Base-by-base conservation (phyloP, 2,888 invertebrate genomes). In the Baccha elongata region DNA sequence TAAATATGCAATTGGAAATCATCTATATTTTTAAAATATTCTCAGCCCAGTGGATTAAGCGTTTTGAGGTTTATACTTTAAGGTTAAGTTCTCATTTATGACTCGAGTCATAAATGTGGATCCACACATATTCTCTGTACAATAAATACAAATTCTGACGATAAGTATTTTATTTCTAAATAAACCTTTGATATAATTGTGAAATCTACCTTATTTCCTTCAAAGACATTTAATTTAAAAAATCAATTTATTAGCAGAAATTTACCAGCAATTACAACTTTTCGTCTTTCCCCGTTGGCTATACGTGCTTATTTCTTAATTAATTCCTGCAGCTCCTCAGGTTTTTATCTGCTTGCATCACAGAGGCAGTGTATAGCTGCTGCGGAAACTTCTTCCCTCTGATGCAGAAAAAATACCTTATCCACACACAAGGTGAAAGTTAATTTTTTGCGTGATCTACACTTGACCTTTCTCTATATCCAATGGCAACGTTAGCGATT, bases 371-470 rank as follows among this genome's bases (percentile, higher is more conserved):
- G n/a, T n/a, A n/a, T n/a, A n/a, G n/a, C n/a, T n/a, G n/a, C n/a
- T n/a, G n/a, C n/a, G n/a, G 40, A 32, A 3, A 0, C 2, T n/a
- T 17, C 29, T 44, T 44, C 44, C 19, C 29, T n/a, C n/a, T n/a
- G n/a, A n/a, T 19, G 29, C 13, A 44, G 2, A n/a, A n/a, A 17
- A n/a, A 42, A 29, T 11, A 7, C 15, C 21, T 15, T 44, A 5
- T 44, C 19, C 21, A 11, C 37, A 68, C 35, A 62, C 46, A 68
- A 60, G 46, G 19, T 7, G 29, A 62, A 50, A 55, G 26, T 40
- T 55, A 58, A 69, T 69, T 55, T 80, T 50, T 69, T 80, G 64
- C 80, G 74, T 80, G 69, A 74, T 80, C 75, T 80, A 50, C 64
- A 58, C 80, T 80, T 80, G 80, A 80, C 80, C 80, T 80, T 80